Percentiles rank a stretch among this genome's conserved stretches.
phyloP scores from a whole-genome alignment of 2,797 vertebrate genomes.

The Thripadectes ignobilis region DNA sequence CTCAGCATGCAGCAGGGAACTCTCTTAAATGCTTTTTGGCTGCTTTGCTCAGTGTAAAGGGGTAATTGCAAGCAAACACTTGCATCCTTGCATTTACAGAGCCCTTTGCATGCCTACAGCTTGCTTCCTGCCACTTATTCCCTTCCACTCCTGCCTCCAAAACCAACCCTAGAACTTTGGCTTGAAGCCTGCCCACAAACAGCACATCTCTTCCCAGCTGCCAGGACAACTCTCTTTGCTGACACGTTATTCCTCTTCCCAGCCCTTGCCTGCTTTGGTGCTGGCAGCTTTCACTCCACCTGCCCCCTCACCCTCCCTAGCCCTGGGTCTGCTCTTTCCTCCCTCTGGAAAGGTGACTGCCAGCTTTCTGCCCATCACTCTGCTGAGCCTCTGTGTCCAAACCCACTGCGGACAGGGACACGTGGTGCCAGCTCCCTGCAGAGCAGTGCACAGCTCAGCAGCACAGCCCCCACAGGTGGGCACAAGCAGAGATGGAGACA shows the following conservation, averaged over 20 bases:
- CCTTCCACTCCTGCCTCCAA: neutral
- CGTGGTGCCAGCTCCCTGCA: rapidly evolving
- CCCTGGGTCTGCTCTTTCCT: neutral
- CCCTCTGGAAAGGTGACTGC: neutral
- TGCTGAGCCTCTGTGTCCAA: neutral
- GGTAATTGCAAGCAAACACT: neutral
- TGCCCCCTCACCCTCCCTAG: neutral
- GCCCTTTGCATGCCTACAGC: neutral
- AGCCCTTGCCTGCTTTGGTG: rapidly evolving
- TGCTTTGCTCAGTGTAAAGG: neutral
- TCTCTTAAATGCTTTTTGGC: neutral
- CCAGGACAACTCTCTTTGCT: neutral
- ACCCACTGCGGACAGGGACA: neutral
- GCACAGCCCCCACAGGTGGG: neutral
- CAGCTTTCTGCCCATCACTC: neutral
- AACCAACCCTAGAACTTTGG: neutral
- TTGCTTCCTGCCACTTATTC: neutral
- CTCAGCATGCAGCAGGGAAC: neutral
- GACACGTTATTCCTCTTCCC: neutral
- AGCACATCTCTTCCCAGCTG: neutral
- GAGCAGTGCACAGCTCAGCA: neutral
- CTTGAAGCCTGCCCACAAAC: neutral
- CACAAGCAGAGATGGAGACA: neutral
- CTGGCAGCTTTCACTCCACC: neutral
- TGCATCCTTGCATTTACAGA: neutral